These are phyloP conservation scores for Sarcoramphus papa DNA, from an alignment of 2,797 vertebrate species.

Conservation along the genomic window DNA sequence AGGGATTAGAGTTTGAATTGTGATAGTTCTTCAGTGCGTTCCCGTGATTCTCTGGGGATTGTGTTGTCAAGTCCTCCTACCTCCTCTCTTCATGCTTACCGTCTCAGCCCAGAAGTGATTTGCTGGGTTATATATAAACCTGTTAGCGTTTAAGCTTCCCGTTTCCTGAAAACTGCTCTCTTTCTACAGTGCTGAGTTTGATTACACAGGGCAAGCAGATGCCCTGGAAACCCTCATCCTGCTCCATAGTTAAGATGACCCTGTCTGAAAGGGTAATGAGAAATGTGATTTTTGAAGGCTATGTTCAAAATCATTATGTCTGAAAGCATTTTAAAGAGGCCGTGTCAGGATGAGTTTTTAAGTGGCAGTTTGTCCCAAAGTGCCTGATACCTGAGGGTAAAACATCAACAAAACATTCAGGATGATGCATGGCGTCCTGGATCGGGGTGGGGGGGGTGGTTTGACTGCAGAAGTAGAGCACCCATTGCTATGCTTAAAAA, in stretches of 20 bases:
- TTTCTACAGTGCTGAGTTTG: background rate
- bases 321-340: background rate
- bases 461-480: background rate
- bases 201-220: background rate
- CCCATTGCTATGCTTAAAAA: background rate
- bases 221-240: background rate
- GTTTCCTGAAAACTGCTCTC: background rate
- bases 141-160: background rate
- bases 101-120: background rate
- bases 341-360: background rate
- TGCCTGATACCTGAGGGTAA: background rate
- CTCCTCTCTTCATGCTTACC: background rate
- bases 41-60: background rate
- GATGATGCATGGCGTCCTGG: background rate
- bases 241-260: background rate
- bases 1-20: background rate
- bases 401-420: background rate
- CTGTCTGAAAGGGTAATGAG: background rate
- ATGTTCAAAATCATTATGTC: background rate
- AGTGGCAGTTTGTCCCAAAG: background rate
- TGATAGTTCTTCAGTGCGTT: background rate
- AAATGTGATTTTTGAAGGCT: background rate
- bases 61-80: slow-evolving; percentile 19
- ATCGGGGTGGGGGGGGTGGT: accelerated
- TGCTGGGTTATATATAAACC: background rate